Percentiles rank a stretch among this genome's conserved stretches.
phyloP scores from a whole-genome alignment of 2,888 invertebrate species.

The Polymixis flavicincta region DNA sequence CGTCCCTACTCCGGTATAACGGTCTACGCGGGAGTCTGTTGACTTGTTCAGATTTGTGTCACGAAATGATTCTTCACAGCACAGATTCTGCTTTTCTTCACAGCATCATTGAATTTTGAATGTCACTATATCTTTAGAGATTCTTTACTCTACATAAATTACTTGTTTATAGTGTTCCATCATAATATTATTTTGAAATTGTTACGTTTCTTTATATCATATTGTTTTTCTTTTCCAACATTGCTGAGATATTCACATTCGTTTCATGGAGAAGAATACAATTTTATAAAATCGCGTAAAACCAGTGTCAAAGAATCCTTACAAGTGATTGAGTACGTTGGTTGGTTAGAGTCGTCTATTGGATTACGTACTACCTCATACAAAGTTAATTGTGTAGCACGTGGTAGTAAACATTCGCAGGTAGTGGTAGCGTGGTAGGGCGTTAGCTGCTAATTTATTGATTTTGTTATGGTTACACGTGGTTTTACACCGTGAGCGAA shows the following conservation, averaged over 20 bases:
- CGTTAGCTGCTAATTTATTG: conserved; percentile 36
- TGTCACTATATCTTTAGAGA: background rate
- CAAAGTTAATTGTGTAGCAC: conserved; percentile 61
- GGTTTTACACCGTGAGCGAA: conserved; percentile 38
- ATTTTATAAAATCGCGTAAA: conserved; percentile 63
- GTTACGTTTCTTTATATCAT: background rate
- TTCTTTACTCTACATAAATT: conserved; percentile 1
- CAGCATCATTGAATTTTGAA: conserved; percentile 14
- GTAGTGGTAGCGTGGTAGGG: background rate
- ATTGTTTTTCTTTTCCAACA: conserved; percentile 12
- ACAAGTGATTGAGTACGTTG: conserved; percentile 75
- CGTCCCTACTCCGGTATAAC: conserved; percentile 25
- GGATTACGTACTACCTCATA: conserved; percentile 77
- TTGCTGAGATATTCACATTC: background rate
- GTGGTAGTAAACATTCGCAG: conserved; percentile 44
- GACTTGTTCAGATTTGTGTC: conserved; percentile 18
- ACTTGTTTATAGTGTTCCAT: background rate
- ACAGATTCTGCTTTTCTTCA: background rate
- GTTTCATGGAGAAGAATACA: background rate
- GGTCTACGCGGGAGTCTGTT: conserved; percentile 45
- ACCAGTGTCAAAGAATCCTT: conserved; percentile 80
- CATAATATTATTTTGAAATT: background rate
- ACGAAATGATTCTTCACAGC: conserved; percentile 4
- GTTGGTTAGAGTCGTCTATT: conserved; percentile 77
- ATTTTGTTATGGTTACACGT: conserved; percentile 36